Evolutionary conservation across 2,797 vertebrate genomes (phyloP).

Genomic region (Falco biarmicus): DNA sequence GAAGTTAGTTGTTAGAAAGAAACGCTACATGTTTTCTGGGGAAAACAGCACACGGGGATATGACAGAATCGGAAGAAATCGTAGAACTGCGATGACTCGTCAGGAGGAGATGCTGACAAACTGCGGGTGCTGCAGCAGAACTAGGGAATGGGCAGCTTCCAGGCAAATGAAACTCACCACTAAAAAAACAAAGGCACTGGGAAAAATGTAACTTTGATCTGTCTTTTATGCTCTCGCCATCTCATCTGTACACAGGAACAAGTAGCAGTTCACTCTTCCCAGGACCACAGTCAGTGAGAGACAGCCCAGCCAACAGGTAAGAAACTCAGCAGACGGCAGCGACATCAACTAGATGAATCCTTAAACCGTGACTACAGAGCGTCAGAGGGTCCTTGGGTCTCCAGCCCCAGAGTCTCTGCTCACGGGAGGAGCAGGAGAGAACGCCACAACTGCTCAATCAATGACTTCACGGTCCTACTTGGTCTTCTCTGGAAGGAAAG

Average conservation of each 20-base stretch:
- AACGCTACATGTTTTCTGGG: not conserved
- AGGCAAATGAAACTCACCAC: not conserved
- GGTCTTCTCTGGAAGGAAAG: not conserved
- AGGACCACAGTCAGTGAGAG: not conserved
- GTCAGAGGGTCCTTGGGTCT: not conserved
- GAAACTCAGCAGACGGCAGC: not conserved
- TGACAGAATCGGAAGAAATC: not conserved
- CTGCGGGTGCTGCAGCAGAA: not conserved
- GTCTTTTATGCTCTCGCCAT: not conserved
- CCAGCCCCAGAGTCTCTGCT: not conserved
- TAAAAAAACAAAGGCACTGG: not conserved
- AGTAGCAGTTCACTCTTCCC: not conserved
- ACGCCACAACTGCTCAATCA: not conserved
- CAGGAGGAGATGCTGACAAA: not conserved
- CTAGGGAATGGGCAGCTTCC: not conserved
- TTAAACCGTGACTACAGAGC: not conserved
- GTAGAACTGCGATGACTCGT: not conserved
- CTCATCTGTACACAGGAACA: not conserved
- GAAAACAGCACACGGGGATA: not conserved
- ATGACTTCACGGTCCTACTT: not conserved
- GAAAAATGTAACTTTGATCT: not conserved
- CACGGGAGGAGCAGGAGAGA: not conserved
- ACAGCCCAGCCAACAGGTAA: not conserved
- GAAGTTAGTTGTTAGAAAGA: not conserved
- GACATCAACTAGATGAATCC: not conserved